These are phyloP conservation scores for Phrynocephalus vlangalii DNA, from an alignment of 2,797 vertebrate species.

Conservation along the genomic window DNA sequence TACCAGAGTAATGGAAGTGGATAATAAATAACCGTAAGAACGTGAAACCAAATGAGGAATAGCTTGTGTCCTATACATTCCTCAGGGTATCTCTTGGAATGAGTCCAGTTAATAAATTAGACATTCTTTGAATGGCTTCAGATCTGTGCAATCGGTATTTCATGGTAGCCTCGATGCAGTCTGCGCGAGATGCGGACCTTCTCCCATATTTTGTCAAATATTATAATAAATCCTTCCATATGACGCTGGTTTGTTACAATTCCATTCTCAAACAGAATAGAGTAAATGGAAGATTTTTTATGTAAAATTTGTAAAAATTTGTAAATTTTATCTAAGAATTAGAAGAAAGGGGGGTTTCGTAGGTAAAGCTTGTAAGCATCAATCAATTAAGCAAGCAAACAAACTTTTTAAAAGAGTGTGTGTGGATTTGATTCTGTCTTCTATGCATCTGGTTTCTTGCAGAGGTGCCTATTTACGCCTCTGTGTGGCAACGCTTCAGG, in stretches of 20 bases:
- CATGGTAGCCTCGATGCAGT: neutral
- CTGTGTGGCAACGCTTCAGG: too few relatives aligned
- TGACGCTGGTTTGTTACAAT: neutral
- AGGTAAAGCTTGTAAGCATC: too few relatives aligned
- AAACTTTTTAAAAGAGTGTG: too few relatives aligned
- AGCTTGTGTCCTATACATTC: conserved; percentile 19
- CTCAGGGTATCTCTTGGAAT: conserved; percentile 31
- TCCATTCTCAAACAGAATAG: neutral
- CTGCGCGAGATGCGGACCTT: conserved; percentile 1
- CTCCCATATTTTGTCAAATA: neutral
- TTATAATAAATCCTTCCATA: conserved; percentile 34
- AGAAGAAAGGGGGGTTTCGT: too few relatives aligned
- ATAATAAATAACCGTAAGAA: conserved; percentile 29
- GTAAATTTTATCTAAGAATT: neutral
- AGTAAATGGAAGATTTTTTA: too few relatives aligned
- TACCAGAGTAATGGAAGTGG: conserved; percentile 29
- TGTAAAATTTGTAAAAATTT: neutral
- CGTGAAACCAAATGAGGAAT: conserved; percentile 29
- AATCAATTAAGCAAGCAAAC: too few relatives aligned
- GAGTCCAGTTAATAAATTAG: conserved; percentile 28
- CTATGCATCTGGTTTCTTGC: neutral
- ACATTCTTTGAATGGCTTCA: conserved; percentile 3
- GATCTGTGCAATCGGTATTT: neutral
- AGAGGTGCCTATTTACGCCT: neutral
- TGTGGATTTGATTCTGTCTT: neutral